A percentile compares a stretch with the other conserved stretches of the same genome.
These are phyloP conservation scores for Brassicogethes aeneus DNA, from an alignment of 2,888 invertebrate genomes.

Conservation along the genomic window DNA sequence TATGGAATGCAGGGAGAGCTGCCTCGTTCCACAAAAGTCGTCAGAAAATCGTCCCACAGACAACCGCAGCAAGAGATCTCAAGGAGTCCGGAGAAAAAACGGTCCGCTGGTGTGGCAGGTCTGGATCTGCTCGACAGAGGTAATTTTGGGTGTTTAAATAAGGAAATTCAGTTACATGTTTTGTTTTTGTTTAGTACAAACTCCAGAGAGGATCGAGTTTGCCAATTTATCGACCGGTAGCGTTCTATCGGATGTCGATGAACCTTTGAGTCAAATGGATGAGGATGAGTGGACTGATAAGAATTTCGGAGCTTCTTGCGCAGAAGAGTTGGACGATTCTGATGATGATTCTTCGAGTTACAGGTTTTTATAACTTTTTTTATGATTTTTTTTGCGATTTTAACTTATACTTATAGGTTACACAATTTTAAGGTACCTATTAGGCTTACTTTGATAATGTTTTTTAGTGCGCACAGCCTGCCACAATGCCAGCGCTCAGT, in stretches of 20 bases:
- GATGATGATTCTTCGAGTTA: constrained; percentile 57
- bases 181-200: constrained; percentile 43
- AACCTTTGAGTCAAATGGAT: constrained; percentile 70
- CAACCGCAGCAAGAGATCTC: constrained; percentile 15
- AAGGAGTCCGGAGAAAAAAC: constrained; percentile 44
- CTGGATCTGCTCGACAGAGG: constrained; percentile 40
- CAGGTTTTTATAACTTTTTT: constrained; percentile 33
- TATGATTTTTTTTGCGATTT: constrained; percentile 1
- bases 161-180: constrained; percentile 6
- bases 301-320: constrained; percentile 77
- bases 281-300: constrained; percentile 95
- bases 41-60: constrained; percentile 26
- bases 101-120: constrained; percentile 41
- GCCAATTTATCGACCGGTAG: constrained; percentile 55
- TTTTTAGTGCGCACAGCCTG: no score
- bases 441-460: no score
- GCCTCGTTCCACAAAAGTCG: constrained; percentile 22
- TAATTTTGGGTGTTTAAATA: constrained; percentile 12
- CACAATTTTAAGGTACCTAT: no score
- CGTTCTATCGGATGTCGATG: constrained; percentile 52
- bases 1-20: constrained; percentile 55
- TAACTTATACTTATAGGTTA: not conserved
- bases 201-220: constrained; percentile 74
- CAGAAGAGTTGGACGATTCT: constrained; percentile 46
- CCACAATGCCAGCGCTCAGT: no score